Base-by-base conservation (phyloP, 2,113 vertebrate species). In the Haliaeetus leucogaster region DNA sequence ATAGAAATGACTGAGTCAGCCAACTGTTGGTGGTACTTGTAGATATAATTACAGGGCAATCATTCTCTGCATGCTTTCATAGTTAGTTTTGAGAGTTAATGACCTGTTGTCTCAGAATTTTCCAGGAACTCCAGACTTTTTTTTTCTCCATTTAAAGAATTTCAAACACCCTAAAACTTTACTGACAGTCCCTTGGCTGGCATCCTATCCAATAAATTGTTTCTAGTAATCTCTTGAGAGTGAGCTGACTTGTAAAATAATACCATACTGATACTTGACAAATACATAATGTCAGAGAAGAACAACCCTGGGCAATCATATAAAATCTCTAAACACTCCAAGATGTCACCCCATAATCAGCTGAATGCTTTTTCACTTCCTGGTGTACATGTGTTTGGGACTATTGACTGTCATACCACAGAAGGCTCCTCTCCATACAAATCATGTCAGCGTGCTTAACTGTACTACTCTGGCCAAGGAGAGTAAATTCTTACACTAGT, bases 281-380 rank as follows among this genome's bases (percentile, higher is more conserved):
- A 77, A 91, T 91, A 42, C 18, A 12, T 61, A 36, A 63, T 77
- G 42, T 80, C 50, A 96, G 65, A 79, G 25, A 65, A 73, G 0
- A 85, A 53, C 50, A 58, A 78, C 70, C 71, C 91, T 93, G 87
- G 91, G 74, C 89, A 93, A 95, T 90, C 70, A 93, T 55, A 56
- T 80, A 66, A 83, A 96, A 56, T 52, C 48, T 71, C 68, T 52
- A 38, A 83, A 45, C 0, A 5, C 62, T 91, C 47, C 74, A 88
- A 91, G 89, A 62, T 93, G 26, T 71, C 74, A 67, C 45, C 47
- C 53, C 2, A 12, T 90, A 56, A 93, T 78, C 55, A 91, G 58
- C 47, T 77, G 58, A 90, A 88, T 40, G 71, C 53, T 82, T 73
- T 87, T 58, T 71, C 78, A 40, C 55, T 85, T 89, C 45, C 55